Percentiles rank a stretch among this genome's conserved stretches.
Evolutionary conservation across 1,140 invertebrate genomes (phyloP).

Genomic region (Rhagoletis zephyria): DNA sequence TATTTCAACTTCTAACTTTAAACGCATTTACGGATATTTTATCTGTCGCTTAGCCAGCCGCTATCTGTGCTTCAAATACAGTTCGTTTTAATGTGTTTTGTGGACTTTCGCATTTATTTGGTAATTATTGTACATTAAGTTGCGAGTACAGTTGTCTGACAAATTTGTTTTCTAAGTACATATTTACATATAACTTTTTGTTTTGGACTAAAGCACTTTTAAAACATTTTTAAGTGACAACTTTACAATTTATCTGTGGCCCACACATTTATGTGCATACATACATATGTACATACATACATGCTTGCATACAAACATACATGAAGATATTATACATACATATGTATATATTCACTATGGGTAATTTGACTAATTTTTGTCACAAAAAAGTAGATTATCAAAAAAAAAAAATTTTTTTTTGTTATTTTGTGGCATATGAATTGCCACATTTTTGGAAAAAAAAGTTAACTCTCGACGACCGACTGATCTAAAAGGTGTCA

Average conservation of each 20-base stretch:
- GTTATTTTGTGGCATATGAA: no score
- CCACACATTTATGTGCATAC: background rate
- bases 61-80: background rate
- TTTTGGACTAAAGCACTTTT: background rate
- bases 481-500: no score
- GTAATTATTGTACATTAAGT: background rate
- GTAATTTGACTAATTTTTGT: no score
- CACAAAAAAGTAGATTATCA: no score
- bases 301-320: background rate
- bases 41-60: background rate
- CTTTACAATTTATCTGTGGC: slow-evolving; percentile 23
- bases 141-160: background rate
- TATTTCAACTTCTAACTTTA: background rate
- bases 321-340: background rate
- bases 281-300: background rate
- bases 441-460: no score
- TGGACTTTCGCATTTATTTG: background rate
- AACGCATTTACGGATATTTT: slow-evolving; percentile 19
- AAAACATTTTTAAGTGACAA: slow-evolving; percentile 28
- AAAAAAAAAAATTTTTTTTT: no score
- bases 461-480: no score
- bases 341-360: background rate
- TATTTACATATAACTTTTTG: background rate
- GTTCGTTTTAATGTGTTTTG: slow-evolving; percentile 3
- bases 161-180: slow-evolving; percentile 12